A percentile compares a stretch with the other conserved stretches of the same genome.
Conservation (phyloP, 2,113 vertebrate genomes). For the Halcyon malimbica region DNA sequence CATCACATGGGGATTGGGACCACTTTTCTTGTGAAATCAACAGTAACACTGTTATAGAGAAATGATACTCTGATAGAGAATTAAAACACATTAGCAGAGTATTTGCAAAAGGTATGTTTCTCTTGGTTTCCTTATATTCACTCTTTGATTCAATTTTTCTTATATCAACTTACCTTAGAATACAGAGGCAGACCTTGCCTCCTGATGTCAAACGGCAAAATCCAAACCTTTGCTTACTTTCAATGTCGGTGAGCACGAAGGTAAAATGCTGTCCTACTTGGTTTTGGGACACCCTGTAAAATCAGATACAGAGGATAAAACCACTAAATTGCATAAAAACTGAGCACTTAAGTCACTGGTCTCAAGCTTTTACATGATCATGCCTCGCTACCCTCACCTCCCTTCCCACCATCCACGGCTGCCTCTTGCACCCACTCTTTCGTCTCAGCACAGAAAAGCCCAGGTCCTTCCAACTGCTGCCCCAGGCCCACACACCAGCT, state of each 20-base stretch:
- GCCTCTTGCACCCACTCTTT: not conserved
- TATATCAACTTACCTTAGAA: constrained; percentile 86
- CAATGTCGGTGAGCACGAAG: constrained; percentile 97
- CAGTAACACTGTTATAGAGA: not conserved
- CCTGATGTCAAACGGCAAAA: constrained; percentile 95
- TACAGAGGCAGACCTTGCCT: constrained; percentile 91
- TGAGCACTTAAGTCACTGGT: not conserved
- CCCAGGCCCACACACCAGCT: accelerated
- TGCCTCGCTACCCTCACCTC: not conserved
- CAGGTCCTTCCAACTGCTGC: accelerated
- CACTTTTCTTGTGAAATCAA: not conserved
- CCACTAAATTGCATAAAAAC: not conserved
- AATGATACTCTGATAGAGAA: not conserved
- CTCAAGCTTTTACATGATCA: not conserved
- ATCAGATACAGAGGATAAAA: not conserved
- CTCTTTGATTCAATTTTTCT: constrained; percentile 43
- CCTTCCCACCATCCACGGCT: not conserved
- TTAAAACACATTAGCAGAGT: not conserved
- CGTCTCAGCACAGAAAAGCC: not conserved
- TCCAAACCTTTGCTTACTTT: constrained; percentile 96
- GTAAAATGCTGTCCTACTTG: constrained; percentile 98
- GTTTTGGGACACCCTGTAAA: constrained; percentile 86
- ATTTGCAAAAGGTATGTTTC: not conserved
- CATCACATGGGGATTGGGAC: not conserved
- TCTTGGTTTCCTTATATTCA: constrained; percentile 16